Conservation (phyloP, 2,888 invertebrate species). For the Dinocampus coccinellae region DNA sequence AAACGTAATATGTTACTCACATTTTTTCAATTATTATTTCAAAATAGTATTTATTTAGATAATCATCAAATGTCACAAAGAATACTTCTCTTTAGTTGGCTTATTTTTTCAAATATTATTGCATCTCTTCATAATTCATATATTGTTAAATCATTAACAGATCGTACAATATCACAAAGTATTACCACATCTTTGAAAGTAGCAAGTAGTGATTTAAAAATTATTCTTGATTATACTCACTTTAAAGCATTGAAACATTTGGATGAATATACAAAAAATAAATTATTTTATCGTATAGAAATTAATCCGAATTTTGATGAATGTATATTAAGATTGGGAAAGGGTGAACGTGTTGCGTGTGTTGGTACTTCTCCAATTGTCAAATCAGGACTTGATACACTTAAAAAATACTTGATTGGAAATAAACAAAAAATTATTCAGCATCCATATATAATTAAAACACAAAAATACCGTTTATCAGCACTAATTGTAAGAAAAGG, state of each 20-base stretch:
- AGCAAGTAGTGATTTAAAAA: constrained; percentile 34
- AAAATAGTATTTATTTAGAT: constrained; percentile 34
- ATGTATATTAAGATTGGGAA: constrained; percentile 30
- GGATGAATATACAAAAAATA: not conserved
- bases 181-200: constrained; percentile 42
- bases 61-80: constrained; percentile 23
- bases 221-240: constrained; percentile 37
- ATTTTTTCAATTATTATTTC: constrained; percentile 30
- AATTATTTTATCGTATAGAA: constrained; percentile 22
- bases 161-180: constrained; percentile 18
- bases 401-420: not conserved
- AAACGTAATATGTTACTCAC: constrained; percentile 30
- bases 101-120: constrained; percentile 39
- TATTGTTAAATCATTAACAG: constrained; percentile 40
- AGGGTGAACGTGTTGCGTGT: constrained; percentile 35
- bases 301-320: constrained; percentile 27
- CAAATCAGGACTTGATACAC: not conserved
- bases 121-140: constrained; percentile 28
- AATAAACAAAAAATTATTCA: not conserved
- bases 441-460: not conserved
- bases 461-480: not conserved
- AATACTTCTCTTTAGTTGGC: constrained; percentile 40
- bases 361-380: constrained; percentile 2
- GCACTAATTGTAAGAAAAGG: constrained; percentile 38
- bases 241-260: constrained; percentile 36